These are phyloP conservation scores for Panagrolaimus sp. DNA, from an alignment of 1,140 invertebrate species.

Conservation along the genomic window DNA sequence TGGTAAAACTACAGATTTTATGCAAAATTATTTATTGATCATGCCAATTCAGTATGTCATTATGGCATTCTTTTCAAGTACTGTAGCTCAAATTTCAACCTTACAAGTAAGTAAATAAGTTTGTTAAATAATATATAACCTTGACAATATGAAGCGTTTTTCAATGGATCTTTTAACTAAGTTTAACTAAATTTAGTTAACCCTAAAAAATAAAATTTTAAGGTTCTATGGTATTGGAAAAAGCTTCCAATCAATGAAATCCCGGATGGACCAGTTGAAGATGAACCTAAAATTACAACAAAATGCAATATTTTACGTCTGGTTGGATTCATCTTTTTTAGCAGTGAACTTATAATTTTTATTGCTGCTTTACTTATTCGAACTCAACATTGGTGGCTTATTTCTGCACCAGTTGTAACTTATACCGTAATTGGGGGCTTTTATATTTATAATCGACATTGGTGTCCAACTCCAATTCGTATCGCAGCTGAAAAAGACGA, in stretches of 20 bases:
- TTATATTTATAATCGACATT: background rate
- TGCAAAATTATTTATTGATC: constrained; percentile 39
- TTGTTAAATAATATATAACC: background rate
- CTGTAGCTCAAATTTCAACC: constrained; percentile 40
- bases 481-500: no score
- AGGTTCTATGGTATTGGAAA: constrained; percentile 21
- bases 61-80: constrained; percentile 50
- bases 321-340: constrained; percentile 7
- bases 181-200: no score
- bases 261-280: background rate
- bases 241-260: background rate
- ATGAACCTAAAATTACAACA: background rate
- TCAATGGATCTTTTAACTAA: background rate
- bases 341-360: constrained; percentile 12
- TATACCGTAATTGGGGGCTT: background rate
- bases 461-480: background rate
- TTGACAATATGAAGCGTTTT: no score
- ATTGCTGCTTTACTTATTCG: constrained; percentile 12
- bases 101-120: constrained; percentile 41
- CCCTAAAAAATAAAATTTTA: background rate
- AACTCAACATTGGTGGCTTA: constrained; percentile 4
- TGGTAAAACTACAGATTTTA: constrained; percentile 46
- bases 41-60: constrained; percentile 50
- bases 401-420: background rate
- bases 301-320: constrained; percentile 1